Evolutionary conservation across 2,797 vertebrate genomes (phyloP).

Genomic region (Phataginus tetradactyla): DNA sequence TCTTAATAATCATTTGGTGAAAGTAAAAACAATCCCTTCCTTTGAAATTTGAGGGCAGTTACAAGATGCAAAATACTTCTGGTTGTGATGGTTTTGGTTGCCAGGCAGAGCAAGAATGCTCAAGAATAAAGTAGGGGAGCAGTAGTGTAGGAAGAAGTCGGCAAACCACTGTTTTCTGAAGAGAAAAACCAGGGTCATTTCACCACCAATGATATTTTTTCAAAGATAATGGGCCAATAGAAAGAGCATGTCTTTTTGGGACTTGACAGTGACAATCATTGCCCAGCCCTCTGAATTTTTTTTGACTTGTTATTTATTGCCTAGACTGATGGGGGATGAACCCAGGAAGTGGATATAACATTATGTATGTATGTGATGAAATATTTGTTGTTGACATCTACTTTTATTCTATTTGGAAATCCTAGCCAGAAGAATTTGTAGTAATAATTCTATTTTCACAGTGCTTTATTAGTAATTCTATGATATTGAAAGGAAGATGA

Average conservation of each 20-base stretch:
- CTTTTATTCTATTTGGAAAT: neutral
- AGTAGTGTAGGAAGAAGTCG: neutral
- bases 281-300: neutral
- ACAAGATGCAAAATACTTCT: neutral
- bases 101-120: neutral
- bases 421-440: neutral
- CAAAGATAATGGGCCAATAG: neutral
- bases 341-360: neutral
- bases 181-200: neutral
- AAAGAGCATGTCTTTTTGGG: neutral
- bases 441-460: neutral
- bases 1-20: neutral
- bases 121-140: neutral
- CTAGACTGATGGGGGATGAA: neutral
- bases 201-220: neutral
- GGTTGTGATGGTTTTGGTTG: neutral
- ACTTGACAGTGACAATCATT: neutral
- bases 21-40: neutral
- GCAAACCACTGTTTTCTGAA: neutral
- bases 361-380: neutral
- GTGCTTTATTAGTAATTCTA: conserved; percentile 7
- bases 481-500: neutral
- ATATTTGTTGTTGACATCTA: neutral
- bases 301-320: neutral
- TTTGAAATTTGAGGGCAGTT: neutral